phyloP scores from a whole-genome alignment of 2,113 vertebrate genomes.

The Micronycteris hirsuta region DNA sequence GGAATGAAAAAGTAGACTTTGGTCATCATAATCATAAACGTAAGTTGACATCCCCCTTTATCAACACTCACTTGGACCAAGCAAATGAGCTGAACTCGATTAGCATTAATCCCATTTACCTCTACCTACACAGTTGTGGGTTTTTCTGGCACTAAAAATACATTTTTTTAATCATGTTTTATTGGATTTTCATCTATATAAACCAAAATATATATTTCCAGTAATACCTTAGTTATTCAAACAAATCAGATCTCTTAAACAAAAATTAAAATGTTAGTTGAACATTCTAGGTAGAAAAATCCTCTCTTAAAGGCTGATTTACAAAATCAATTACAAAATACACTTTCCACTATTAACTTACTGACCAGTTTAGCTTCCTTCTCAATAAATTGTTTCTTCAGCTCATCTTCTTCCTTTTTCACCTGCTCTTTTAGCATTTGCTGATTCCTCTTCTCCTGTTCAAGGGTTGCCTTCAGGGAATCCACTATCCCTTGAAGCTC shows the following conservation, averaged over 20 bases:
- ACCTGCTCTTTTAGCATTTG: slow-evolving; percentile 84
- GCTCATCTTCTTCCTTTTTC: slow-evolving; percentile 86
- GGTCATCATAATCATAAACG: not conserved
- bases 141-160: not conserved
- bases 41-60: slow-evolving; percentile 28
- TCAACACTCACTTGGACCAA: not conserved
- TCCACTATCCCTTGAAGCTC: slow-evolving; percentile 91
- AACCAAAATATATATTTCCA: slow-evolving; percentile 30
- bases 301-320: not conserved
- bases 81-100: not conserved
- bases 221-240: not conserved
- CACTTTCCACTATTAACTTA: not conserved
- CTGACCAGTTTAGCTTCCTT: slow-evolving; percentile 86
- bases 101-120: not conserved
- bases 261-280: slow-evolving; percentile 24
- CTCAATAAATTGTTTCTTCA: slow-evolving; percentile 83
- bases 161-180: not conserved
- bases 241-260: not conserved
- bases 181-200: slow-evolving; percentile 18
- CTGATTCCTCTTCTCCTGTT: slow-evolving; percentile 88
- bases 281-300: not conserved
- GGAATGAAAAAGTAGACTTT: slow-evolving; percentile 37
- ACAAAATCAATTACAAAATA: not conserved
- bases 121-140: not conserved
- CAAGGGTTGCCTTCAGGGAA: slow-evolving; percentile 78